These are phyloP conservation scores for Sebastes hubbsi DNA, from an alignment of 2,797 vertebrate species.

Conservation along the genomic window DNA sequence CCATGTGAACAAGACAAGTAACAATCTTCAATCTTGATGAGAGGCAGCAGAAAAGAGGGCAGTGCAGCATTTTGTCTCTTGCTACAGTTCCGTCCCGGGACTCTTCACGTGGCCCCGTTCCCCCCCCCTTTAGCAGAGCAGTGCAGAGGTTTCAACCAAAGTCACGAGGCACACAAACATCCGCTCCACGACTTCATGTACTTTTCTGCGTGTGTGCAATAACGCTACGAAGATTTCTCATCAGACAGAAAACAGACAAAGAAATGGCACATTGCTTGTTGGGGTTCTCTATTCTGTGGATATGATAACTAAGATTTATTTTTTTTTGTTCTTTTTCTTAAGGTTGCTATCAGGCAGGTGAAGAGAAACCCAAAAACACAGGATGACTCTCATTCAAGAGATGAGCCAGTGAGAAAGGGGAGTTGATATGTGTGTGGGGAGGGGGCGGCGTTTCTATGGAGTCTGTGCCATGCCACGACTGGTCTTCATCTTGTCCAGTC, in stretches of 20 bases:
- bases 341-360: conserved; percentile 36
- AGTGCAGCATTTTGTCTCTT: conserved; percentile 19
- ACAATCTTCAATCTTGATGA: background rate
- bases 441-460: conserved; percentile 77
- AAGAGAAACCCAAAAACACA: conserved; percentile 8
- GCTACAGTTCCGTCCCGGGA: background rate
- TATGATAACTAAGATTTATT: background rate
- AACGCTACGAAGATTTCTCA: conserved; percentile 11
- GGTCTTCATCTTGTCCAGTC: conserved; percentile 95
- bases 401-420: background rate
- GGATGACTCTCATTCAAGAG: conserved; percentile 2
- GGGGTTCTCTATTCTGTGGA: conserved; percentile 40
- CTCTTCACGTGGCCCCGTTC: background rate
- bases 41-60: conserved; percentile 39
- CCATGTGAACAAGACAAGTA: conserved; percentile 8
- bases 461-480: conserved; percentile 87
- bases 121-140: background rate
- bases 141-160: conserved; percentile 17
- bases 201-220: background rate
- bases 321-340: conserved; percentile 20
- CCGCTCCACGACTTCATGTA: background rate
- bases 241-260: conserved; percentile 30
- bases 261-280: conserved; percentile 73
- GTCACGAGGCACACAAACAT: conserved; percentile 30
- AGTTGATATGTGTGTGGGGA: conserved; percentile 37